A percentile compares a stretch with the other conserved stretches of the same genome.
These are phyloP conservation scores for Eleginops maclovinus DNA, from an alignment of 2,113 vertebrate species.

Conservation along the genomic window DNA sequence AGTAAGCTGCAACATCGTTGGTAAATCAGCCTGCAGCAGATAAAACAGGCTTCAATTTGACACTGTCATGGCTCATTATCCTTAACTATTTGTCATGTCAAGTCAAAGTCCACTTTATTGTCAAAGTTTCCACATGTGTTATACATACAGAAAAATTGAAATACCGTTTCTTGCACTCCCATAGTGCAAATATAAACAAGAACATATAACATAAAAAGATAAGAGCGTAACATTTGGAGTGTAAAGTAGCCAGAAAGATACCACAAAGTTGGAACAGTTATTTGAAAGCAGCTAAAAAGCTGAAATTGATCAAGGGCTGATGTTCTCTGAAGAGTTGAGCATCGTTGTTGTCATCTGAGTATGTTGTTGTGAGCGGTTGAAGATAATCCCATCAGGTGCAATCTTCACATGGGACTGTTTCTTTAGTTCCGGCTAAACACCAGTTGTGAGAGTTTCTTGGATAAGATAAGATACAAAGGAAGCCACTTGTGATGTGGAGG, in stretches of 20 bases:
- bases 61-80: slow-evolving; percentile 36
- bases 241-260: slow-evolving; percentile 12
- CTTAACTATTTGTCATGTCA: too few species aligned
- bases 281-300: slow-evolving; percentile 10
- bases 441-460: slow-evolving; percentile 69
- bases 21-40: slow-evolving; percentile 20
- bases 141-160: too few species aligned
- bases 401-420: slow-evolving; percentile 59
- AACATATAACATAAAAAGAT: too few species aligned
- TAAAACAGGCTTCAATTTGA: slow-evolving; percentile 25
- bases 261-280: slow-evolving; percentile 4
- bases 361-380: slow-evolving; percentile 17
- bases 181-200: too few species aligned
- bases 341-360: slow-evolving; percentile 57
- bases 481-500: slow-evolving; percentile 65
- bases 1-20: slow-evolving; percentile 21
- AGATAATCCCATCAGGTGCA: slow-evolving; percentile 60
- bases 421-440: slow-evolving; percentile 72
- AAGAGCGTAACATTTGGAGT: too few species aligned
- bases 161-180: too few species aligned
- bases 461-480: slow-evolving; percentile 73
- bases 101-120: too few species aligned
- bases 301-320: slow-evolving; percentile 14
- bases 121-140: too few species aligned
- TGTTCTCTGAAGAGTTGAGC: slow-evolving; percentile 42